Percentiles rank a stretch among this genome's conserved stretches.
Evolutionary conservation across 2,797 vertebrate species (phyloP).

Genomic region (Sternarchorhynchus goeldii): DNA sequence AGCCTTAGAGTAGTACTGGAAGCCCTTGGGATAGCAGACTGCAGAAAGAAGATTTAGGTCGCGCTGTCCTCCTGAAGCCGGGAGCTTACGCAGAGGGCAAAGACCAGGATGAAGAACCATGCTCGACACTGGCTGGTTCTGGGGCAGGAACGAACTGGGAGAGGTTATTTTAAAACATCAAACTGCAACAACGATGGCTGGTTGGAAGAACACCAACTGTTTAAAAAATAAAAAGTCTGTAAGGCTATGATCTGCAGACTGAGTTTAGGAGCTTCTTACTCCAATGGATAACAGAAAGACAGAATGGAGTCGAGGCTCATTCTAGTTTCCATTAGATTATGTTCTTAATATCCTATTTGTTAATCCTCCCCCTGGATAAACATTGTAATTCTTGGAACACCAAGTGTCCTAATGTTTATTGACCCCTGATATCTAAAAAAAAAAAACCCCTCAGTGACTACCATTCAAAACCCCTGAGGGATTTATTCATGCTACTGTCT

Average conservation of each 20-base stretch:
- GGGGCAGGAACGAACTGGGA: background rate
- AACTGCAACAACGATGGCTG: background rate
- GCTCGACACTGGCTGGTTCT: background rate
- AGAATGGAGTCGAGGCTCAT: too few species aligned
- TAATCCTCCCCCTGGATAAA: too few species aligned
- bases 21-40: background rate
- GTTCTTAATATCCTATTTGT: too few species aligned
- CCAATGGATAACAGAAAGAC: too few species aligned
- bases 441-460: background rate
- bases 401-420: too few species aligned
- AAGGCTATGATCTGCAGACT: too few species aligned
- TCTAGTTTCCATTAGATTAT: too few species aligned
- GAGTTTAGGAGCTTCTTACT: too few species aligned
- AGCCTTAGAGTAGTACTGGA: background rate
- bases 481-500: slow-evolving; percentile 5
- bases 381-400: too few species aligned
- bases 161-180: slow-evolving; percentile 6
- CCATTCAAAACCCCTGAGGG: background rate
- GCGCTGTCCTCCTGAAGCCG: slow-evolving; percentile 4
- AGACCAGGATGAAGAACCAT: background rate
- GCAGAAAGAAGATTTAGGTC: slow-evolving; percentile 1
- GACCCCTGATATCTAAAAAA: too few species aligned
- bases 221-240: too few species aligned
- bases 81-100: background rate
- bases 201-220: too few species aligned